Evolutionary conservation across 2,888 invertebrate species (phyloP), one percentile per base, ranked within the genome.

Genomic region (Azorinus chamasolen): DNA sequence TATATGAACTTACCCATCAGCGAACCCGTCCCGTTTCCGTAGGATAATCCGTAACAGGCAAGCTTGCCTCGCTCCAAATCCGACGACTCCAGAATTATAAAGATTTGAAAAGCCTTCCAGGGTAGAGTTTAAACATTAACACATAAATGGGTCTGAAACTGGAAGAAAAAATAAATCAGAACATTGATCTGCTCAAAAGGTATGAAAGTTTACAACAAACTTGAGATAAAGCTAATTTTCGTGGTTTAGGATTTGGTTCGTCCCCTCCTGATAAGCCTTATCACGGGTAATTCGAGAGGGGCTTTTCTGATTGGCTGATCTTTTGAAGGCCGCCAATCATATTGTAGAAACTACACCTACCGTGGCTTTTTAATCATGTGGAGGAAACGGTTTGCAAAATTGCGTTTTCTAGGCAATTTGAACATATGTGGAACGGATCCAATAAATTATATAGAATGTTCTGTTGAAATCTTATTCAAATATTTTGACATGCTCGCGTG

Each of bases 401-500:
- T 72, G 59, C 58, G 64, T 68, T 78, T 74, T 63, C 74, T 58
- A 48, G 57, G 68, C 63, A 71, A 62, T 66, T 68, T 77, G 45
- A 71, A 77, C 57, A 62, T 59, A 25, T 37, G 69, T 61, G 57
- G 71, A 66, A 55, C 50, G 68, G 63, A 68, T 76, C 69, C 80
- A 80, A 76, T 68, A 69, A 65, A 72, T 72, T 61, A 69, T 75
- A 68, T 65, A 65, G 50, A 20, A 55, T 46, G 45, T 55, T 58
- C 50, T 77, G 77, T 70, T 80, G 76, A 80, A 77, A 80, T 58
- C 65, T 50, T 70, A 54, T 77, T 80, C 58, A 73, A 80, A 66
- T 77, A 76, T 77, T 80, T 80, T 73, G 80, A 73, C 65, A 80
- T 76, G 77, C 62, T 66, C 80, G 64, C 70, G 69, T 80, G 80